Evolutionary conservation across 2,113 vertebrate species (phyloP).

Genomic region (Riparia riparia): DNA sequence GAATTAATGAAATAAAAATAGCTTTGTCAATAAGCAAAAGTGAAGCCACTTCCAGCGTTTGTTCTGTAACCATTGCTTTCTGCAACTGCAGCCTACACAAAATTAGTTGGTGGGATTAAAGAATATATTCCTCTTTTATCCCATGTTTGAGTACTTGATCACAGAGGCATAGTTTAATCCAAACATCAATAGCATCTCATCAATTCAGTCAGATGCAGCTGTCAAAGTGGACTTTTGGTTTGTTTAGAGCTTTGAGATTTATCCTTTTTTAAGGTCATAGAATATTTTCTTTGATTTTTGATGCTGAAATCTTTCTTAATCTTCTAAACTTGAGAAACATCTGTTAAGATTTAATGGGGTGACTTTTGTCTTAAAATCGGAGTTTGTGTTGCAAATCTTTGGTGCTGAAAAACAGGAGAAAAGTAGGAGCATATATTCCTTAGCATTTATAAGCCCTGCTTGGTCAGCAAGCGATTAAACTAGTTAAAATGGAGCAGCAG

Average conservation of each 20-base stretch:
- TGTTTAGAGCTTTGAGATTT: slow-evolving; percentile 84
- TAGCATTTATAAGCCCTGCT: slow-evolving; percentile 22
- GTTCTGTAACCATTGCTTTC: slow-evolving; percentile 72
- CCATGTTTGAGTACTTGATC: slow-evolving; percentile 95
- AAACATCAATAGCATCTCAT: slow-evolving; percentile 92
- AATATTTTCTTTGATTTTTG: slow-evolving; percentile 92
- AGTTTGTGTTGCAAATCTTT: slow-evolving; percentile 74
- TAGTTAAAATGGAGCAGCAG: slow-evolving; percentile 34
- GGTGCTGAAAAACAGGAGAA: slow-evolving; percentile 44
- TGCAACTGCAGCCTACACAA: slow-evolving; percentile 77
- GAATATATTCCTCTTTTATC: slow-evolving; percentile 92
- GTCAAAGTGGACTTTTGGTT: slow-evolving; percentile 83
- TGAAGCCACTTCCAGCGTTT: slow-evolving; percentile 76
- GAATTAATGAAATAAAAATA: slow-evolving; percentile 85
- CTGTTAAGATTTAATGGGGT: slow-evolving; percentile 85
- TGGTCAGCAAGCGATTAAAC: slow-evolving; percentile 49
- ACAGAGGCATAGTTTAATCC: slow-evolving; percentile 93
- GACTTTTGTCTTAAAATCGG: slow-evolving; percentile 84
- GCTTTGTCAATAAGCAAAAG: slow-evolving; percentile 80
- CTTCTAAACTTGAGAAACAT: slow-evolving; percentile 87
- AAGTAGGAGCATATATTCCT: slow-evolving; percentile 3
- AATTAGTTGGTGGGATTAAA: slow-evolving; percentile 93
- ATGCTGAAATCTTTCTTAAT: slow-evolving; percentile 91
- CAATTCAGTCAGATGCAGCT: slow-evolving; percentile 87
- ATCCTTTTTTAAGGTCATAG: slow-evolving; percentile 85